Evolutionary conservation across 92 coral and sea anemone genomes (phyloP).

Genomic region (Siderastrea siderea): DNA sequence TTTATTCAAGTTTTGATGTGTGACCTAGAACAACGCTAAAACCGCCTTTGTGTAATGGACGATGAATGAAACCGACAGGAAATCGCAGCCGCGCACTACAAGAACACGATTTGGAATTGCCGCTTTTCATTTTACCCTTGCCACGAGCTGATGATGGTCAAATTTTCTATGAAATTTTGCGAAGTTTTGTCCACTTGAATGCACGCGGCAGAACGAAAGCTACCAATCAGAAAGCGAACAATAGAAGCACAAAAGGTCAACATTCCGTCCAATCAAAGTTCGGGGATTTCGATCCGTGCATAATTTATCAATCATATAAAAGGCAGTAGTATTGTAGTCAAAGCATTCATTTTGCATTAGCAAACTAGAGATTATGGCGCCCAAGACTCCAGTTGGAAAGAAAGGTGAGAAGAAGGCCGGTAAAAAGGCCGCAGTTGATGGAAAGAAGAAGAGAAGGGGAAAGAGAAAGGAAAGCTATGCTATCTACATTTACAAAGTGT

Average conservation of each 20-base stretch:
- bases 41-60: too few relatives aligned
- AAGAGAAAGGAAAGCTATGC: too few relatives aligned
- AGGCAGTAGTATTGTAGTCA: background rate
- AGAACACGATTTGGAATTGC: too few relatives aligned
- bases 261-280: constrained; percentile 19
- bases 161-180: too few relatives aligned
- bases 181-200: too few relatives aligned
- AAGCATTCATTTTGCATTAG: background rate
- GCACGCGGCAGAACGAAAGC: constrained; percentile 18
- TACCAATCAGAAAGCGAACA: constrained; percentile 1
- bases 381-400: constrained; percentile 45
- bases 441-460: too few relatives aligned
- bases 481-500: background rate
- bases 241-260: background rate
- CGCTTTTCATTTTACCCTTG: too few relatives aligned
- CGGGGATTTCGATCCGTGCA: constrained; percentile 28
- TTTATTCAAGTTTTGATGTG: too few relatives aligned
- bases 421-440: constrained; percentile 30
- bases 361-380: constrained; percentile 20
- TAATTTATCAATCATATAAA: constrained; percentile 6
- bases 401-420: constrained; percentile 53
- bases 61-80: too few relatives aligned
- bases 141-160: too few relatives aligned
- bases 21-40: too few relatives aligned
- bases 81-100: too few relatives aligned